A percentile compares a stretch with the other conserved stretches of the same genome.
These are phyloP conservation scores for Micropoecilia bifurca DNA, from an alignment of 2,797 vertebrate species.

Conservation along the genomic window DNA sequence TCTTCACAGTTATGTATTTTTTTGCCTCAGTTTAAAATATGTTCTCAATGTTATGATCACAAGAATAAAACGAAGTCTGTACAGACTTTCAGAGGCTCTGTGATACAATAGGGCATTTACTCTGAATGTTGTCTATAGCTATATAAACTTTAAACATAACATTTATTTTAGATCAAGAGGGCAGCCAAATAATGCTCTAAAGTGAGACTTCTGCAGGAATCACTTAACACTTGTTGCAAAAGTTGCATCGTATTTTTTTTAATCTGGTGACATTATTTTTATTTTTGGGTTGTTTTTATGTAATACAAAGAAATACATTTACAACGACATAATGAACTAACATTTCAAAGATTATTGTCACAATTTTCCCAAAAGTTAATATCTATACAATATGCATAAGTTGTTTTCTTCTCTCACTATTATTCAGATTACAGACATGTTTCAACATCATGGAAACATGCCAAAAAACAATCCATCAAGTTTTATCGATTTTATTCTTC, in stretches of 20 bases:
- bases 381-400: neutral
- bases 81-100: neutral
- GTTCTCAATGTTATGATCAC: neutral
- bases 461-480: slow-evolving; percentile 5
- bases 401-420: neutral
- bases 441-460: neutral
- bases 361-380: neutral
- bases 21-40: neutral
- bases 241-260: neutral
- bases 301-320: neutral
- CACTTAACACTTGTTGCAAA: neutral
- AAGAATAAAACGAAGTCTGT: neutral
- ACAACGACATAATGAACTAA: neutral
- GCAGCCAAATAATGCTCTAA: neutral
- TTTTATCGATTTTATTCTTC: slow-evolving; percentile 65
- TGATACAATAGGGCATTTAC: neutral
- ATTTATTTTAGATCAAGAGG: neutral
- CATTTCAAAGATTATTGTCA: neutral
- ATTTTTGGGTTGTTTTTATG: neutral
- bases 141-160: neutral
- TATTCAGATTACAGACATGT: neutral
- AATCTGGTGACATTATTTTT: neutral
- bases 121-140: neutral
- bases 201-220: neutral
- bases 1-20: neutral